Evolutionary conservation across 2,797 vertebrate species (phyloP).

Genomic region (Bovichtus variegatus): DNA sequence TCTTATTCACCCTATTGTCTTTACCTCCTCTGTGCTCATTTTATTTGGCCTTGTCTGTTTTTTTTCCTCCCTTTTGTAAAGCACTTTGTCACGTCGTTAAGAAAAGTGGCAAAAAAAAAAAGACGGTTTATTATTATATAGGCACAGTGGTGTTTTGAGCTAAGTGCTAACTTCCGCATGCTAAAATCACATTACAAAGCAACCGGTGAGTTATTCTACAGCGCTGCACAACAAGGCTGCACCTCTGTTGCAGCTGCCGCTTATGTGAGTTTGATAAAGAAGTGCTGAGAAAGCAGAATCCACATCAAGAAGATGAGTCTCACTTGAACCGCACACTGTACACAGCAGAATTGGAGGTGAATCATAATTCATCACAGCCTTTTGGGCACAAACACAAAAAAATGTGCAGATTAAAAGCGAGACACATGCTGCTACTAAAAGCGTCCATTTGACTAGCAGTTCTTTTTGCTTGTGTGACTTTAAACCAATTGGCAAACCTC

Average conservation of each 20-base stretch:
- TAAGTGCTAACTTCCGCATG: background rate
- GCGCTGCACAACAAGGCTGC: background rate
- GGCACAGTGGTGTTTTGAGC: no score
- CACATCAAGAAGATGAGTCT: background rate
- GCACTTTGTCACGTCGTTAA: no score
- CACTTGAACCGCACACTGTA: background rate
- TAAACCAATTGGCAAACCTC: conserved; percentile 19
- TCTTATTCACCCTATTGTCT: no score
- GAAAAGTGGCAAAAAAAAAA: no score
- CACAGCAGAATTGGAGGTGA: conserved; percentile 2
- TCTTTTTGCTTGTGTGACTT: conserved; percentile 7
- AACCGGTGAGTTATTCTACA: background rate
- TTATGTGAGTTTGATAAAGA: background rate
- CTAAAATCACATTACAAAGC: no score
- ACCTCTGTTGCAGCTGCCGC: conserved; percentile 7
- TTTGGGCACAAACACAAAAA: background rate
- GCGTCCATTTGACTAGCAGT: background rate
- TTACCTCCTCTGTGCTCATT: no score
- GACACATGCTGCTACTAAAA: background rate
- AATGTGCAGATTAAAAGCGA: background rate
- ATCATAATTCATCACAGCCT: conserved; percentile 6
- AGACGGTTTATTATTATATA: no score
- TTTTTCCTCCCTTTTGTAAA: no score
- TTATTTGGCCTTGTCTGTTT: no score
- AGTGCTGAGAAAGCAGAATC: conserved; percentile 21